Conservation (phyloP, 2,797 vertebrate species). For the Ammospiza maritima region DNA sequence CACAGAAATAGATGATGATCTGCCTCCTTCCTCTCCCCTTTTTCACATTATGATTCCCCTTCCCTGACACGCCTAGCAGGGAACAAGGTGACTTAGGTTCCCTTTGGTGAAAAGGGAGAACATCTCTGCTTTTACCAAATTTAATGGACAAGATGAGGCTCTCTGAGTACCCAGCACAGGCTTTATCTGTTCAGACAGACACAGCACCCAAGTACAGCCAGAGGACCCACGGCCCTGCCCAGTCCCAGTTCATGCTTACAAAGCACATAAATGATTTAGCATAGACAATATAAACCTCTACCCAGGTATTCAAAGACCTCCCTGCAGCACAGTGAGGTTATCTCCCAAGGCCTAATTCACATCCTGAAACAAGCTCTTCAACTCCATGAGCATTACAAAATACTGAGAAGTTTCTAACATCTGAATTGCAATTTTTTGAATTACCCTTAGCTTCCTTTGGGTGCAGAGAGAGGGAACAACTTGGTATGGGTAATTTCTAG, state of each 20-base stretch:
- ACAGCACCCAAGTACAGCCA: neutral
- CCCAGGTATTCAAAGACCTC: neutral
- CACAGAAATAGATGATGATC: neutral
- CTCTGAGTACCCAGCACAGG: neutral
- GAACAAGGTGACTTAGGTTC: neutral
- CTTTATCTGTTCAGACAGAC: neutral
- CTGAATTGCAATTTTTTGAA: neutral
- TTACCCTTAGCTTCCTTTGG: neutral
- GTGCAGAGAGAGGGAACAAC: neutral
- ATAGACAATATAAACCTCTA: neutral
- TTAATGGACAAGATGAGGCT: neutral
- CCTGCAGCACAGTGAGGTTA: neutral
- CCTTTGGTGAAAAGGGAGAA: neutral
- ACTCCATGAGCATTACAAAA: neutral
- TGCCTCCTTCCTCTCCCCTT: neutral
- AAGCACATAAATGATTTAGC: neutral
- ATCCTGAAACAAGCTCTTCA: neutral
- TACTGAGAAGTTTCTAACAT: neutral
- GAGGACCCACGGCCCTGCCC: accelerated
- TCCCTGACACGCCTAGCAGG: neutral
- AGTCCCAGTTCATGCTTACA: neutral
- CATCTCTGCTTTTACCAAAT: neutral
- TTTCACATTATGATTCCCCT: neutral
- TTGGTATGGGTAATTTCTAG: neutral
- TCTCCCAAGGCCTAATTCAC: neutral